phyloP scores from a whole-genome alignment of 2,888 invertebrate species.

The Piscicola geometra region DNA sequence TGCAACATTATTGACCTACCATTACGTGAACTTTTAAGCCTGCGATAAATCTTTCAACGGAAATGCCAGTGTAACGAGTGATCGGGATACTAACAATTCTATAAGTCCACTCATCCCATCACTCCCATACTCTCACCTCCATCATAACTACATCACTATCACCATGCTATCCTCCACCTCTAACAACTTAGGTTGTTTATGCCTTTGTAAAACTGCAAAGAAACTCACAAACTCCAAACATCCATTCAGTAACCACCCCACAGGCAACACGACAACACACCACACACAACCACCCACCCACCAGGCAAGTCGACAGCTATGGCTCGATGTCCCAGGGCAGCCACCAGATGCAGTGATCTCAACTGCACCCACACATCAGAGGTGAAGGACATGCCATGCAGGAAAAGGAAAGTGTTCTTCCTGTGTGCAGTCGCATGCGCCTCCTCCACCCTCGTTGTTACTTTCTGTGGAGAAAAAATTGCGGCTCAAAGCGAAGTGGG shows the following conservation, averaged over 20 bases:
- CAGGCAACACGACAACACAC: neutral
- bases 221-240: neutral
- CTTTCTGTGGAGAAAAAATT: too few relatives aligned
- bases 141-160: too few relatives aligned
- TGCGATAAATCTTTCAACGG: too few relatives aligned
- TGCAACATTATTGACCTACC: too few relatives aligned
- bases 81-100: too few relatives aligned
- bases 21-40: too few relatives aligned
- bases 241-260: neutral
- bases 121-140: too few relatives aligned
- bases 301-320: conserved; percentile 59
- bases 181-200: neutral
- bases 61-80: too few relatives aligned
- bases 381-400: conserved; percentile 58
- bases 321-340: conserved; percentile 55
- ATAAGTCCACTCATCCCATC: too few relatives aligned
- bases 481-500: too few relatives aligned
- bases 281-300: conserved; percentile 42
- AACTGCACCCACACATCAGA: conserved; percentile 57
- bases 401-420: conserved; percentile 50
- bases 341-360: conserved; percentile 54
- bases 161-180: too few relatives aligned
- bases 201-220: neutral
- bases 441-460: neutral
- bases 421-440: neutral